Percentiles rank a stretch among this genome's conserved stretches.
Evolutionary conservation across 2,113 vertebrate species (phyloP).

Genomic region (Pygoscelis antarcticus): DNA sequence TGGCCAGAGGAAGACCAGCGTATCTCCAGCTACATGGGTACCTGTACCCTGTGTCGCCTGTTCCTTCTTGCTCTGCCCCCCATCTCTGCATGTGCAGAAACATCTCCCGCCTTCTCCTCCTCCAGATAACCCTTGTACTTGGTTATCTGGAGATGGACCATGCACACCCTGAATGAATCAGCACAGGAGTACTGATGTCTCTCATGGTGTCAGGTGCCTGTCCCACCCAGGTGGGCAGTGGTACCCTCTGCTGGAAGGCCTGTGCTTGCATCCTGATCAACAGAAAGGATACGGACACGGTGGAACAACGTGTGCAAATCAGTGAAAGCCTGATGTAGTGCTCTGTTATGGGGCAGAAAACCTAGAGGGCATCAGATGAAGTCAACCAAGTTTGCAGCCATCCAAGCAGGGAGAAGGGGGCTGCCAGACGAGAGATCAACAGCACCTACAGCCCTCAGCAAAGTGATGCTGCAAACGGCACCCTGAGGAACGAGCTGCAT

Average conservation of each 20-base stretch:
- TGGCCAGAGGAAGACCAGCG: not conserved
- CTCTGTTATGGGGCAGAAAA: not conserved
- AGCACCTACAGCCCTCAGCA: not conserved
- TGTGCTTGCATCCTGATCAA: not conserved
- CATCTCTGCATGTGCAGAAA: not conserved
- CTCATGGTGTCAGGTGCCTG: not conserved
- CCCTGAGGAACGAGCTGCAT: not conserved
- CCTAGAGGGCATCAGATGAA: not conserved
- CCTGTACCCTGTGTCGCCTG: not conserved
- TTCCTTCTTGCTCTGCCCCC: not conserved
- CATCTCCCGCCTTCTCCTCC: not conserved
- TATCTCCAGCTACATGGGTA: not conserved
- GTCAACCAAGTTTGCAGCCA: not conserved
- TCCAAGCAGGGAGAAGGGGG: not conserved
- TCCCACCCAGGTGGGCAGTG: not conserved
- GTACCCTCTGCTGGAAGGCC: not conserved
- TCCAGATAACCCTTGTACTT: not conserved
- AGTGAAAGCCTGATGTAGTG: not conserved
- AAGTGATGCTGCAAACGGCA: not conserved
- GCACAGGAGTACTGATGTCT: not conserved
- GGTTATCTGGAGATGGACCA: not conserved
- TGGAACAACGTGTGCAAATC: not conserved
- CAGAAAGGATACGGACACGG: fast-evolving
- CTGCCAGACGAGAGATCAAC: not conserved
- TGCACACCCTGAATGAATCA: too few species aligned